Base-by-base conservation (phyloP, 64 coral and sea anemone genomes). In the Stichodactyla helianthus region DNA sequence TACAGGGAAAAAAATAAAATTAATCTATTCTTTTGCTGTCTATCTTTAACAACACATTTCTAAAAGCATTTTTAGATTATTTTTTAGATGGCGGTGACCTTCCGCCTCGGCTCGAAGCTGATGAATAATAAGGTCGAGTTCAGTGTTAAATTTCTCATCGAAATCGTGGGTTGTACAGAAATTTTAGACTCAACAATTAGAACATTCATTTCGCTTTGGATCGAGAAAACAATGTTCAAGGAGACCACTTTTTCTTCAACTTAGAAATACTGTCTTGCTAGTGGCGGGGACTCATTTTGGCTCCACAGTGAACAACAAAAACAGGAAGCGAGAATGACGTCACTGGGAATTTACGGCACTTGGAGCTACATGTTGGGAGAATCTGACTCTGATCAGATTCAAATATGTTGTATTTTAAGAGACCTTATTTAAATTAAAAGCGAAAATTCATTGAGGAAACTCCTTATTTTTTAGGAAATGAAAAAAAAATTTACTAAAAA, bases 281-380 rank as follows among this genome's bases (percentile, higher is more conserved):
- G 25, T 74, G 68, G 68, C 68, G 68, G n/a, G 68, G 31, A 74
- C 68, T 74, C 7, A 23, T n/a, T 74, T 74, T 74, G 68, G 68
- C 68, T 74, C 23, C 8, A 74, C 68, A 35, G 25, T 13, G 7
- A 10, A 58, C 55, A 31, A 52, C 52, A 81, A 51, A 81, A 81
- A 81, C 78, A 81, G 78, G 78, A 81, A 81, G 22, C 35, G 78
- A 81, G 50, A 54, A 81, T 81, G 78, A 81, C 78, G 78, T 81
- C 78, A 81, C 78, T 81, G 52, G 78, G 78, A 81, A 81, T 81
- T 81, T 81, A 81, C 52, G 78, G 78, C 51, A 53, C 35, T 50
- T 54, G 22, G 52, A 50, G 35, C 20, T 1, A 19, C 16, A 54
- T 0, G 78, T 81, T 81, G 50, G 52, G 78, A 81, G 78, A 81